phyloP scores from a whole-genome alignment of 1,140 invertebrate species.

The Meloidogyne floridensis region DNA sequence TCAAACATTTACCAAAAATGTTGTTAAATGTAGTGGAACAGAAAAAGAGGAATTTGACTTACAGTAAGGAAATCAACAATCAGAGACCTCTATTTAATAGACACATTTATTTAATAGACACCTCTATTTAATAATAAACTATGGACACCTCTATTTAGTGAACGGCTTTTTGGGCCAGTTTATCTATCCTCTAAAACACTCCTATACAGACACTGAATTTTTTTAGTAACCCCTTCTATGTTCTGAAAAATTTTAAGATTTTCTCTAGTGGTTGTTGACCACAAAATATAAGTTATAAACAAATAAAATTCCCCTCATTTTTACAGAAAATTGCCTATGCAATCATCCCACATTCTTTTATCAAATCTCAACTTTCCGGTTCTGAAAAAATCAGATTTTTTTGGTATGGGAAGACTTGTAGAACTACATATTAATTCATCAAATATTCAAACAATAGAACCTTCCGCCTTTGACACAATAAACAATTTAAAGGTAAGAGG shows the following conservation, averaged over 20 bases:
- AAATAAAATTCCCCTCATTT: background rate
- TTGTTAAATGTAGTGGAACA: conserved; percentile 29
- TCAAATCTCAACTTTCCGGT: conserved; percentile 44
- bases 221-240: too few species aligned
- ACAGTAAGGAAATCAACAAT: background rate
- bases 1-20: conserved; percentile 29
- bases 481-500: conserved; percentile 39
- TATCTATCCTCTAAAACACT: too few species aligned
- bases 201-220: too few species aligned
- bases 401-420: conserved; percentile 44
- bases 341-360: conserved; percentile 57
- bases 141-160: too few species aligned
- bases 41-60: background rate
- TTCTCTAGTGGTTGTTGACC: too few species aligned
- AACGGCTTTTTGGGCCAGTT: too few species aligned
- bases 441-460: conserved; percentile 46
- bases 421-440: conserved; percentile 56
- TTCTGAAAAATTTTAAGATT: too few species aligned
- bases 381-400: conserved; percentile 50
- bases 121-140: too few species aligned
- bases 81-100: too few species aligned
- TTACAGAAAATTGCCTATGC: conserved; percentile 52
- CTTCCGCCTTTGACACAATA: conserved; percentile 55
- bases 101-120: too few species aligned
- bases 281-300: background rate